Conservation (phyloP, 2,797 vertebrate genomes). For the Trachurus trachurus region DNA sequence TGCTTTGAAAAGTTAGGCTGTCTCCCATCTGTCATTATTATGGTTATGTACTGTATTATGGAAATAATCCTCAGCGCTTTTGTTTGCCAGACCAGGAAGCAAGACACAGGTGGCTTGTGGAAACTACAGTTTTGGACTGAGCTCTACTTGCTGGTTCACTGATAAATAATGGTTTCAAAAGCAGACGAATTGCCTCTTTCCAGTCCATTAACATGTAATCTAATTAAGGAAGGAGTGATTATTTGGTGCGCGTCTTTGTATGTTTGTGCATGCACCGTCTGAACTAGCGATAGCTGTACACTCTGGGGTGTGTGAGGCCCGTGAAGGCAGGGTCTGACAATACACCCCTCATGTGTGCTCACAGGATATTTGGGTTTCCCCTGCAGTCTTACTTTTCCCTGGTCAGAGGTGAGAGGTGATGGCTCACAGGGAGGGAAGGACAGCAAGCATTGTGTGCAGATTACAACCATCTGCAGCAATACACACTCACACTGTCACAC, state of each 20-base stretch:
- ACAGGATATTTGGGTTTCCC: conserved; percentile 85
- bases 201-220: conserved; percentile 41
- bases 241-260: conserved; percentile 32
- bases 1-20: conserved; percentile 26
- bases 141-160: conserved; percentile 36
- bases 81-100: conserved; percentile 40
- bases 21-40: conserved; percentile 39
- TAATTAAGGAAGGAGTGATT: conserved; percentile 37
- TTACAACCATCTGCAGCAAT: conserved; percentile 84
- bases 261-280: conserved; percentile 43
- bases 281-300: conserved; percentile 58
- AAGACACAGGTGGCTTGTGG: conserved; percentile 42
- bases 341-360: conserved; percentile 67
- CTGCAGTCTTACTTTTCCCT: conserved; percentile 69
- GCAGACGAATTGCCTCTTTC: conserved; percentile 48
- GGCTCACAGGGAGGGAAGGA: conserved; percentile 77
- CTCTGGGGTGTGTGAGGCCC: conserved; percentile 66
- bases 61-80: conserved; percentile 45
- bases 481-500: conserved; percentile 37
- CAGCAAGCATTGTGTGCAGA: conserved; percentile 82
- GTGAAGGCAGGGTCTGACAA: conserved; percentile 61
- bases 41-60: conserved; percentile 12
- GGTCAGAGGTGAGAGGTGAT: conserved; percentile 83
- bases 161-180: conserved; percentile 58
- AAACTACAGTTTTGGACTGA: conserved; percentile 33